Evolutionary conservation across 2,113 vertebrate species (phyloP).

Genomic region (Danionella cerebrum): DNA sequence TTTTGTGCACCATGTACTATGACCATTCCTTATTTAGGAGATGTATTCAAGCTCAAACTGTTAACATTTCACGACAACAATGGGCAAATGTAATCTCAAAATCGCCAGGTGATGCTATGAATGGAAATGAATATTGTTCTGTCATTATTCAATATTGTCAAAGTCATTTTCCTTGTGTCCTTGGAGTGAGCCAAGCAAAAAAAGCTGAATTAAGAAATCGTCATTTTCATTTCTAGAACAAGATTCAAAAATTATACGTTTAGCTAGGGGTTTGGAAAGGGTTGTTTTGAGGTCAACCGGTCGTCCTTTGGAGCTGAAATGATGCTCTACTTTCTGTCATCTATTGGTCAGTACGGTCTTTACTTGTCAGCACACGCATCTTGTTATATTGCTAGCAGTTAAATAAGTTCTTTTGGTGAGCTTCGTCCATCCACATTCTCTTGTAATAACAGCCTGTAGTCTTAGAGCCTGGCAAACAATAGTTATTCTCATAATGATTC

Average conservation of each 20-base stretch:
- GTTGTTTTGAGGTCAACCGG: not conserved
- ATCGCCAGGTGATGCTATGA: no score
- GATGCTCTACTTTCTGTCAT: not conserved
- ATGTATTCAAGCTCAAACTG: no score
- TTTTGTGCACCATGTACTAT: no score
- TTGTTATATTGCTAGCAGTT: conserved; percentile 20
- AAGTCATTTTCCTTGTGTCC: conserved; percentile 1
- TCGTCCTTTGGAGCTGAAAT: not conserved
- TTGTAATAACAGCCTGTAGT: conserved; percentile 28
- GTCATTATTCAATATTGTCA: no score
- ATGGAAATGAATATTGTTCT: no score
- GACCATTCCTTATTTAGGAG: no score
- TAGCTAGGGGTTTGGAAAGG: conserved; percentile 2
- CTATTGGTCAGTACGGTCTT: not conserved
- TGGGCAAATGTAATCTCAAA: no score
- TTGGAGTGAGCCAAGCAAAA: not conserved
- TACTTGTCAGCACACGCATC: conserved; percentile 1
- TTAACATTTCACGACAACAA: no score
- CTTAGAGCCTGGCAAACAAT: conserved; percentile 34
- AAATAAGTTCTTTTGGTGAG: conserved; percentile 6
- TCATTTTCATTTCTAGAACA: no score
- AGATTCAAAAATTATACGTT: not conserved
- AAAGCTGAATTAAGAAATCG: no score
- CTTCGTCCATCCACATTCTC: conserved; percentile 27
- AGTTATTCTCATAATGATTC: conserved; percentile 45